phyloP scores from a whole-genome alignment of 1,140 invertebrate species.

The Acromyrmex heyeri region DNA sequence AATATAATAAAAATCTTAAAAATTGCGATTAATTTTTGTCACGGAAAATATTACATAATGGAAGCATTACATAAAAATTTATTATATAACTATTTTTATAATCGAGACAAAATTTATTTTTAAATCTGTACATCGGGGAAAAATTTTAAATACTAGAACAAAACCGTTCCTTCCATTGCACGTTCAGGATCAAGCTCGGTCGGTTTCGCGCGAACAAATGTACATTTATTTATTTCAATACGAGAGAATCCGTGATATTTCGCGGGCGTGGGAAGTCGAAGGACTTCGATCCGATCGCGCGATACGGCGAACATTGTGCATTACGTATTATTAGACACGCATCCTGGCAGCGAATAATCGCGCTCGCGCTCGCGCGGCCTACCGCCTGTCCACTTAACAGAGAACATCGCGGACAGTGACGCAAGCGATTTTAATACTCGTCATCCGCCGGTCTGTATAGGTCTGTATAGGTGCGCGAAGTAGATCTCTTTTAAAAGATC shows the following conservation, averaged over 20 bases:
- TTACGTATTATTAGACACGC: slow-evolving; percentile 59
- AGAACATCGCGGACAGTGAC: slow-evolving; percentile 53
- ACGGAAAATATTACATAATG: too few species aligned
- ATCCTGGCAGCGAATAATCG: slow-evolving; percentile 58
- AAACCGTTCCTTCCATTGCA: too few species aligned
- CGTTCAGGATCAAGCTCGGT: not conserved
- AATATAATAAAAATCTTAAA: too few species aligned
- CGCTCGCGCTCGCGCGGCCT: slow-evolving; percentile 17
- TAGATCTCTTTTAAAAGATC: slow-evolving; percentile 62
- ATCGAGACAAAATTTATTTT: too few species aligned
- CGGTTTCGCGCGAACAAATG: not conserved
- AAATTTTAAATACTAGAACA: too few species aligned
- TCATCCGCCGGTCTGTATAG: slow-evolving; percentile 40
- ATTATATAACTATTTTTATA: too few species aligned
- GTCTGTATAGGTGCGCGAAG: slow-evolving; percentile 25
- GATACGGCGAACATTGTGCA: slow-evolving; percentile 49
- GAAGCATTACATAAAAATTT: too few species aligned
- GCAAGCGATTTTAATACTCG: slow-evolving; percentile 61
- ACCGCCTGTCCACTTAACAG: slow-evolving; percentile 54
- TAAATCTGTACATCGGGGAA: too few species aligned
- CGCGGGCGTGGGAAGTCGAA: slow-evolving; percentile 42
- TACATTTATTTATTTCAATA: slow-evolving; percentile 3
- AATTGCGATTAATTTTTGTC: too few species aligned
- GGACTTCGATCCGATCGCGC: slow-evolving; percentile 54
- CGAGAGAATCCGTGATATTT: not conserved